Base-by-base conservation (phyloP, 2,888 invertebrate species). In the Trilocha varians region DNA sequence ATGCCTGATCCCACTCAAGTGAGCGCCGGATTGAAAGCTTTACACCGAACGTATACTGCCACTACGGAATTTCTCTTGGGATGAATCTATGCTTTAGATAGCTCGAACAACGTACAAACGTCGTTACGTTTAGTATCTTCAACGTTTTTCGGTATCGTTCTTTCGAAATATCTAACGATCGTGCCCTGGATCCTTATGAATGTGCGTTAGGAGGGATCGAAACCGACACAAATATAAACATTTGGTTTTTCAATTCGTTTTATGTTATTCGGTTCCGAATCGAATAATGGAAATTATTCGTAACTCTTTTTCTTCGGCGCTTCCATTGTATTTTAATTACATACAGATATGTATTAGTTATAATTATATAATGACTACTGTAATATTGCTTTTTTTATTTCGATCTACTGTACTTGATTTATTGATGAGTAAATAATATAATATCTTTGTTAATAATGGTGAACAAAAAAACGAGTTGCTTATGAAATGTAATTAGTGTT, bases 41-140 rank as follows among this genome's bases (percentile, higher is more conserved):
- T 59, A 53, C 51, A 48, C 47, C 52, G 53, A 60, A 47, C 53
- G 56, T 60, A 56, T 59, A 53, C 59, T 53, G 57, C 52, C 52
- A 55, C 53, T 58, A 48, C 52, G 51, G 52, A 58, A 69, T 66
- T 67, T 65, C 70, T 70, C 67, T 41, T 43, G 63, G 64, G 63
- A 65, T 62, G 62, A 67, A 68, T 69, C 61, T 62, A 57, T 55
- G 55, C 53, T 55, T 59, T 59, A 57, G 57, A 66, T 61, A 55
- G 62, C 48, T 57, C 45, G 57, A 64, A 59, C 59, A 61, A 55
- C 56, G 59, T 58, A 62, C 59, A 60, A 61, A 63, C 55, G 59
- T 65, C 58, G 59, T 65, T 67, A 62, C 54, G 49, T 55, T 61
- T 59, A 64, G 57, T 50, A 47, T 25, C 49, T 39, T 35, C 36